Conservation (phyloP, 2,113 vertebrate genomes). For the Sula dactylatra region DNA sequence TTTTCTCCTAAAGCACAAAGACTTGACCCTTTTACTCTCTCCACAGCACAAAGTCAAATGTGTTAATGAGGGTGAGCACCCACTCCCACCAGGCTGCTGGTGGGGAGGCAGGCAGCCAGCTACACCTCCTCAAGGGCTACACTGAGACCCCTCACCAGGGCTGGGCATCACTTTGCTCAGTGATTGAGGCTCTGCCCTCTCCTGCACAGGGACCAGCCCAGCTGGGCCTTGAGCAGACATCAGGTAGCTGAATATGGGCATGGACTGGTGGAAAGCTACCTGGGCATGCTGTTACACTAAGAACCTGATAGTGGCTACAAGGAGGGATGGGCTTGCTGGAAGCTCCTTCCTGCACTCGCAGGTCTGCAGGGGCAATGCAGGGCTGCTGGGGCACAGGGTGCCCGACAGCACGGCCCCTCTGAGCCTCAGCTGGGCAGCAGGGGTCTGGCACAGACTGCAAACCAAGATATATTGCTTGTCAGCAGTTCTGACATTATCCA, state of each 20-base stretch:
- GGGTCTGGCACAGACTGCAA: background rate
- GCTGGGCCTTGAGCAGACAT: background rate
- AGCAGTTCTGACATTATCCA: background rate
- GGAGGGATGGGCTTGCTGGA: fast-evolving
- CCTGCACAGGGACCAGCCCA: background rate
- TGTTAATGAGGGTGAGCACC: background rate
- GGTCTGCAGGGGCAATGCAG: too few relatives aligned
- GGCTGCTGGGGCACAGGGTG: background rate
- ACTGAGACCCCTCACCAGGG: fast-evolving
- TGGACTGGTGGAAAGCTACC: background rate
- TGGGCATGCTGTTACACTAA: fast-evolving
- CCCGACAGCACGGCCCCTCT: fast-evolving
- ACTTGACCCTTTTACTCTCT: background rate
- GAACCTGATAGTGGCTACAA: background rate
- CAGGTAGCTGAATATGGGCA: background rate
- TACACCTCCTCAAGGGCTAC: background rate
- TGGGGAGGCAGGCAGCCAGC: background rate
- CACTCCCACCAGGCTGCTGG: background rate
- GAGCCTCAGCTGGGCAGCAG: background rate
- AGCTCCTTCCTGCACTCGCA: background rate
- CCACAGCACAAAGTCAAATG: background rate
- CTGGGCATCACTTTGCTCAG: too few relatives aligned
- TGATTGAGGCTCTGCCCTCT: background rate
- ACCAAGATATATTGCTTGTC: background rate
- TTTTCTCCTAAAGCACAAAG: background rate